These are phyloP conservation scores for Noturus placidus DNA, from an alignment of 2,113 vertebrate species.

Conservation along the genomic window DNA sequence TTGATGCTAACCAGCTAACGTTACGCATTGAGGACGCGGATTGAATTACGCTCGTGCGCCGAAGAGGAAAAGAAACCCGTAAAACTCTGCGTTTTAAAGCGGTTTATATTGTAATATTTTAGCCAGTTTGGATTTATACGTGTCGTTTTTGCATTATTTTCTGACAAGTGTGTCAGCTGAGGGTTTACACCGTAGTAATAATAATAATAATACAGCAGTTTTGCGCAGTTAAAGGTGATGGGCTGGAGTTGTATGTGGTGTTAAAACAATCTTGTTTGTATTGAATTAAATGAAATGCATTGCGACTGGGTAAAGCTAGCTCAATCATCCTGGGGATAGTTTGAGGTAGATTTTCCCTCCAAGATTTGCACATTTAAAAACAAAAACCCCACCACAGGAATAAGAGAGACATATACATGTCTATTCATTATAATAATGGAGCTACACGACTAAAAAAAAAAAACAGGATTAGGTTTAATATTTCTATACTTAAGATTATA, in stretches of 20 bases:
- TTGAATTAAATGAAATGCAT: not conserved
- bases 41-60: constrained; percentile 13
- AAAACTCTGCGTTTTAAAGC: not conserved
- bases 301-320: not conserved
- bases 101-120: not conserved
- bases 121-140: not conserved
- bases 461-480: not conserved
- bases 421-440: not conserved
- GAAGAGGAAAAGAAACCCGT: not conserved
- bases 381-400: not conserved
- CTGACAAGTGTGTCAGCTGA: not conserved
- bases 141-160: not conserved
- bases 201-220: not conserved
- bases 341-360: not conserved
- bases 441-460: not conserved
- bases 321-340: not conserved
- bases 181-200: not conserved
- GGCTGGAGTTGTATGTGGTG: not conserved
- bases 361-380: not conserved
- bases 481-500: not conserved
- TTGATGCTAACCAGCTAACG: not conserved
- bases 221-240: not conserved
- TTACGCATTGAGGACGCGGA: not conserved
- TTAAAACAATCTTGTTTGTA: not conserved
- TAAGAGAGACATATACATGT: not conserved